A percentile compares a stretch with the other conserved stretches of the same genome.
These are phyloP conservation scores for Spinibarbus caldwelli DNA, from an alignment of 2,797 vertebrate species.

Conservation along the genomic window DNA sequence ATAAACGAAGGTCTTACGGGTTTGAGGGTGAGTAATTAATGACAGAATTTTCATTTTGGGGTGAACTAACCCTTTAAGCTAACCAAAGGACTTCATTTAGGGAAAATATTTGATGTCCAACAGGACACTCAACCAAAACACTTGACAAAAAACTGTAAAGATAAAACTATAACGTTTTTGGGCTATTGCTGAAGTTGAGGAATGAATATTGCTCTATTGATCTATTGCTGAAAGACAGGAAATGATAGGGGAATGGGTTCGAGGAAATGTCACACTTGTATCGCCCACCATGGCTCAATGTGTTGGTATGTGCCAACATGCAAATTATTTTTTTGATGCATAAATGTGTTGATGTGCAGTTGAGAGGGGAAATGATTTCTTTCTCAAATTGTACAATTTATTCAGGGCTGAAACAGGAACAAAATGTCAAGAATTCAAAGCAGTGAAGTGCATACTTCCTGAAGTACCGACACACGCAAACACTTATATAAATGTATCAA, in stretches of 20 bases:
- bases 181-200: too few species aligned
- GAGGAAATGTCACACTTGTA: not conserved
- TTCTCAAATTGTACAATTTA: not conserved
- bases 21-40: too few species aligned
- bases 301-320: not conserved
- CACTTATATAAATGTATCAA: conserved; percentile 24
- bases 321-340: not conserved
- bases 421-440: not conserved
- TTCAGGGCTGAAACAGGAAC: not conserved
- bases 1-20: too few species aligned
- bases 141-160: too few species aligned
- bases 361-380: not conserved
- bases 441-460: not conserved
- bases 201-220: too few species aligned
- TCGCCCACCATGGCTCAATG: not conserved
- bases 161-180: not conserved
- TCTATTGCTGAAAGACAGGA: too few species aligned
- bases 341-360: conserved; percentile 12
- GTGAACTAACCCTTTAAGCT: too few species aligned
- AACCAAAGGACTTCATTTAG: too few species aligned
- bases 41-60: too few species aligned
- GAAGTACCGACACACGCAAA: not conserved
- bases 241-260: not conserved
- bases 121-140: not conserved
- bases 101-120: too few species aligned